phyloP scores from a whole-genome alignment of 2,888 invertebrate species.

The Tuta absoluta region DNA sequence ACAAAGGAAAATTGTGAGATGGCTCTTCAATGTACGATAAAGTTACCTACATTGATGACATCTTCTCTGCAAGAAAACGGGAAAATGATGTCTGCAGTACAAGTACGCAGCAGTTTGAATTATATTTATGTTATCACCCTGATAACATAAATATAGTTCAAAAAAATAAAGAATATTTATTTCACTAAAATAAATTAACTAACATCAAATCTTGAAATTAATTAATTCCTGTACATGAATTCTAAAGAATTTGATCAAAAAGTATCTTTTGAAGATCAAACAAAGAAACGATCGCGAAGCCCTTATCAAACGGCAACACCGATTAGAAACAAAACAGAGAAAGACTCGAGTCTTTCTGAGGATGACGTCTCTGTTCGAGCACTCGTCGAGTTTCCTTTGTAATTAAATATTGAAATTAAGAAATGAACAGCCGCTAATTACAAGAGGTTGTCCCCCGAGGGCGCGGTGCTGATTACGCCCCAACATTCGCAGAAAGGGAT shows the following conservation, averaged over 20 bases:
- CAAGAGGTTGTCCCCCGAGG: slow-evolving; percentile 80
- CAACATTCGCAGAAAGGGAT: slow-evolving; percentile 71
- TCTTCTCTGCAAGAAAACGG: slow-evolving; percentile 27
- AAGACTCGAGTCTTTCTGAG: slow-evolving; percentile 70
- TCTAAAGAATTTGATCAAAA: slow-evolving; percentile 36
- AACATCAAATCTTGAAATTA: slow-evolving; percentile 29
- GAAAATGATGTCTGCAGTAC: slow-evolving; percentile 33
- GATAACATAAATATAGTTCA: too few species aligned
- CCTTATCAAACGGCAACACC: slow-evolving; percentile 62
- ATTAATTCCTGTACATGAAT: background rate
- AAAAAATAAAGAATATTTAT: too few species aligned
- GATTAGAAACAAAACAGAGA: slow-evolving; percentile 69
- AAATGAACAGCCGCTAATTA: slow-evolving; percentile 83
- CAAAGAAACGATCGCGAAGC: slow-evolving; percentile 69
- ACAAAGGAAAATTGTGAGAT: slow-evolving; percentile 69
- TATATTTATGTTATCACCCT: too few species aligned
- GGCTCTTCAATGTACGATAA: slow-evolving; percentile 55
- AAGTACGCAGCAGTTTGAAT: too few species aligned
- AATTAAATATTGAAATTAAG: slow-evolving; percentile 83
- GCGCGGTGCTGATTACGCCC: slow-evolving; percentile 67
- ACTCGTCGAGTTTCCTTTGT: slow-evolving; percentile 81
- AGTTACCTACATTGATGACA: slow-evolving; percentile 61
- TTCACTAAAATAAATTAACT: too few species aligned
- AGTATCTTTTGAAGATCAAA: slow-evolving; percentile 62
- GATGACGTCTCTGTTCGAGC: slow-evolving; percentile 76